Conservation (phyloP, 1,140 invertebrate genomes). For the Cyclargus thomasi region DNA sequence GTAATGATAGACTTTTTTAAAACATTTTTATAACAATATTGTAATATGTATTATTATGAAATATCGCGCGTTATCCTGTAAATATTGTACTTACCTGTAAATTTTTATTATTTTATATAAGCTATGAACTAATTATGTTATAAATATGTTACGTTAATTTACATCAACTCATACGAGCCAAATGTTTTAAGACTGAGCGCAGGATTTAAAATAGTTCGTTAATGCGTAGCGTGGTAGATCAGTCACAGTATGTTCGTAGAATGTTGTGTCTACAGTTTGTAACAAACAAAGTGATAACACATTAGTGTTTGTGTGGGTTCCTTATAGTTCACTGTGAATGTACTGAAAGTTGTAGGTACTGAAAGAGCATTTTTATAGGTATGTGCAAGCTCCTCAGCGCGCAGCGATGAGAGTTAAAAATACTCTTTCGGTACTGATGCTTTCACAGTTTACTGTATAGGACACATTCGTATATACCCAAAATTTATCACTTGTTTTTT, state of each 20-base stretch:
- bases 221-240: constrained; percentile 17
- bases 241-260: neutral
- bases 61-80: constrained; percentile 20
- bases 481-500: no score
- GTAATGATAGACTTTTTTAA: constrained; percentile 47
- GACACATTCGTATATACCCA: no score
- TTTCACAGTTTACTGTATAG: no score
- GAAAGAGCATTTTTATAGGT: no score
- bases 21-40: constrained; percentile 38
- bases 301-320: no score
- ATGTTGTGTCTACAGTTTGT: constrained; percentile 8
- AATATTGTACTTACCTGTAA: constrained; percentile 35
- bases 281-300: no score
- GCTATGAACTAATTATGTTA: constrained; percentile 38
- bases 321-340: no score
- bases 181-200: constrained; percentile 72
- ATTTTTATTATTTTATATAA: constrained; percentile 39
- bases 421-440: no score
- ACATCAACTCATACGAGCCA: constrained; percentile 66
- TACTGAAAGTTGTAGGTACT: no score
- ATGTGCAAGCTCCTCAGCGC: no score
- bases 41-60: constrained; percentile 23
- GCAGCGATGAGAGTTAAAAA: no score
- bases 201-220: constrained; percentile 50
- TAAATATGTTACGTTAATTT: constrained; percentile 40